These are phyloP conservation scores for Alca torda DNA, from an alignment of 2,797 vertebrate genomes.

Conservation along the genomic window DNA sequence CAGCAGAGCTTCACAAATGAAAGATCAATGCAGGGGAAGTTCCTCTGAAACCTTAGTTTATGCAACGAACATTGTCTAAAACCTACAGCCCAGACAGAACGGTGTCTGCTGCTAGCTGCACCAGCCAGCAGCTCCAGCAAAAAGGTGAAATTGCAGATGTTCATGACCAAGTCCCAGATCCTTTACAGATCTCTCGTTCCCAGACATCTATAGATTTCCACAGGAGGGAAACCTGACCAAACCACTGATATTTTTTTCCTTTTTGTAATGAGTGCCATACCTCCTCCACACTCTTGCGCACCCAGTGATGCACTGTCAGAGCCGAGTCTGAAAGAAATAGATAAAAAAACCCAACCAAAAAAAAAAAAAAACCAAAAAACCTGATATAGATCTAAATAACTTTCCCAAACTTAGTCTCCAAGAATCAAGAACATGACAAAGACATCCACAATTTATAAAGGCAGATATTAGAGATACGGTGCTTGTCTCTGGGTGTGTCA, in stretches of 20 bases:
- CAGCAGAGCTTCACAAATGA: not conserved
- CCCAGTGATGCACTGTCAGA: not conserved
- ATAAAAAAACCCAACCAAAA: not conserved
- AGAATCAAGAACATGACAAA: not conserved
- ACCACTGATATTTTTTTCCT: not conserved
- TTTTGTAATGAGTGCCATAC: not conserved
- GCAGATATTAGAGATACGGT: not conserved
- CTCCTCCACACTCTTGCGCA: not conserved
- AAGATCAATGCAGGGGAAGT: not conserved
- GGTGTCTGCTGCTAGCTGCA: not conserved
- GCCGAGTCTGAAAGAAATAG: not conserved
- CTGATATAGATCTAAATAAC: not conserved
- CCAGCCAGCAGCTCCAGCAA: not conserved
- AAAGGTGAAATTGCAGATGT: not conserved
- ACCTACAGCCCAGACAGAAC: not conserved
- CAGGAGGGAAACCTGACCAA: not conserved
- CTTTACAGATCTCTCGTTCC: not conserved
- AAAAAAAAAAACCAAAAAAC: not conserved
- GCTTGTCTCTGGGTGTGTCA: not conserved
- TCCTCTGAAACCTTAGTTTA: slow-evolving; percentile 9
- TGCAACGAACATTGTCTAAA: not conserved
- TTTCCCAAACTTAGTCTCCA: not conserved
- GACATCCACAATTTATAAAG: not conserved
- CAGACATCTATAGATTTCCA: not conserved
- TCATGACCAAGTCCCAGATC: not conserved